Evolutionary conservation across 1,140 invertebrate genomes (phyloP).

Genomic region (Hyposmocoma kahamanoa): DNA sequence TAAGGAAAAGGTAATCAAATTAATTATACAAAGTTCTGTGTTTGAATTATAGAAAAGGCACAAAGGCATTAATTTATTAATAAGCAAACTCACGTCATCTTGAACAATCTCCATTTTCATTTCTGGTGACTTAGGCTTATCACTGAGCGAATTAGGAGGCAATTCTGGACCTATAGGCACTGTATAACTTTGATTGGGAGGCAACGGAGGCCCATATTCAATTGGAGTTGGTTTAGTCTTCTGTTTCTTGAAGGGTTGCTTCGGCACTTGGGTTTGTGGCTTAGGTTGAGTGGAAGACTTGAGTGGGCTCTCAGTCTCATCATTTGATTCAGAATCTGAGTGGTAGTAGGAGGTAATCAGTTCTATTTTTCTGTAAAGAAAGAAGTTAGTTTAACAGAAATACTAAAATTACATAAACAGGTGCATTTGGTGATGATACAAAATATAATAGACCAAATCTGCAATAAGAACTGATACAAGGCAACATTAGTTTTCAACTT

Average conservation of each 20-base stretch:
- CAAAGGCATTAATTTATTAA: too few species aligned
- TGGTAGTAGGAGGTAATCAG: constrained; percentile 63
- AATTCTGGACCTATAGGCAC: constrained; percentile 53
- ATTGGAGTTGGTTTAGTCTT: constrained; percentile 21
- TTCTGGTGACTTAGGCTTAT: constrained; percentile 19
- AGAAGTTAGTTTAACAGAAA: too few species aligned
- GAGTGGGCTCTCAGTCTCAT: constrained; percentile 39
- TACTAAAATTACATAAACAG: too few species aligned
- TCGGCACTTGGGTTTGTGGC: constrained; percentile 11
- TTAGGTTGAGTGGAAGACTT: constrained; percentile 13
- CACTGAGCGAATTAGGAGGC: constrained; percentile 21
- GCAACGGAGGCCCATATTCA: constrained; percentile 46
- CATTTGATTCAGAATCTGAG: constrained; percentile 62
- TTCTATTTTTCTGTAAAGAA: constrained; percentile 54
- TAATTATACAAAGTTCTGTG: too few species aligned
- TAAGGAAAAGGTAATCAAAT: too few species aligned
- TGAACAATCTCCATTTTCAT: too few species aligned
- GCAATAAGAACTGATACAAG: too few species aligned
- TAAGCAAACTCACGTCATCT: too few species aligned
- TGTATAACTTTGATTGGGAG: constrained; percentile 40
- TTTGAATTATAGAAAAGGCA: too few species aligned
- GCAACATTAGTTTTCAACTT: too few species aligned
- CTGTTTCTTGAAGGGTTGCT: constrained; percentile 37
- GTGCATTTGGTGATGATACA: too few species aligned
- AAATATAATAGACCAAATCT: too few species aligned